These are phyloP conservation scores for Drosophila truncata DNA, from an alignment of 1,140 invertebrate genomes.

Conservation along the genomic window DNA sequence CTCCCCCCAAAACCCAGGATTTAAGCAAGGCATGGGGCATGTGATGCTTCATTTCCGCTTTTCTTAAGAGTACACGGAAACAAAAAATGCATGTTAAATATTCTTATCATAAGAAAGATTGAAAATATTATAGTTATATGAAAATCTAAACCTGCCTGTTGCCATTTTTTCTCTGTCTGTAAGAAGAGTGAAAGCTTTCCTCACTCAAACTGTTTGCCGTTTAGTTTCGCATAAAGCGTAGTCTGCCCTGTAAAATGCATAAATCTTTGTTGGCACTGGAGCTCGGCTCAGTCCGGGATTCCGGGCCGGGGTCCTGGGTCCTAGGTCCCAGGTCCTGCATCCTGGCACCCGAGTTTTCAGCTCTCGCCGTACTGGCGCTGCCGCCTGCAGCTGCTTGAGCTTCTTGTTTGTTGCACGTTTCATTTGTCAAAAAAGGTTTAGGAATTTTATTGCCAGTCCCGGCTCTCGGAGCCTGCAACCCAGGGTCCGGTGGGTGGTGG, in stretches of 20 bases:
- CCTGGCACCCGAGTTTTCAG: constrained; percentile 14
- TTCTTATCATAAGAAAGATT: neutral
- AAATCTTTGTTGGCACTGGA: constrained; percentile 75
- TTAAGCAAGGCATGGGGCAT: constrained; percentile 15
- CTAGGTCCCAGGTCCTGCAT: constrained; percentile 19
- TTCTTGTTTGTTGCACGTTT: constrained; percentile 77
- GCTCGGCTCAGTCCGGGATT: constrained; percentile 30
- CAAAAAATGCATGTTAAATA: neutral
- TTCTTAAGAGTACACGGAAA: neutral
- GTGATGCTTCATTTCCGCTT: constrained; percentile 56
- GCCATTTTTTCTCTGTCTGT: constrained; percentile 11
- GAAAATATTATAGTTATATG: neutral
- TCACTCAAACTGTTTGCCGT: constrained; percentile 76
- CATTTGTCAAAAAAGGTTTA: constrained; percentile 76
- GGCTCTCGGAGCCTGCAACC: constrained; percentile 13
- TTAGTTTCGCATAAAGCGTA: constrained; percentile 75
- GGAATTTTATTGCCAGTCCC: constrained; percentile 63
- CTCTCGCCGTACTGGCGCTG: constrained; percentile 16
- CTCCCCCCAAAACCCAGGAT: constrained; percentile 15
- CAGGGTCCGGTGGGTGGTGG: constrained; percentile 11
- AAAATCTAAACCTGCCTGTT: no score
- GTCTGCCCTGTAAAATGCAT: constrained; percentile 69
- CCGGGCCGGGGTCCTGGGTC: neutral
- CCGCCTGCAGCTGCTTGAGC: constrained; percentile 47
- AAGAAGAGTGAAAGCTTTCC: constrained; percentile 55